phyloP scores from a whole-genome alignment of 2,888 invertebrate species.

The Fragum whitleyi region DNA sequence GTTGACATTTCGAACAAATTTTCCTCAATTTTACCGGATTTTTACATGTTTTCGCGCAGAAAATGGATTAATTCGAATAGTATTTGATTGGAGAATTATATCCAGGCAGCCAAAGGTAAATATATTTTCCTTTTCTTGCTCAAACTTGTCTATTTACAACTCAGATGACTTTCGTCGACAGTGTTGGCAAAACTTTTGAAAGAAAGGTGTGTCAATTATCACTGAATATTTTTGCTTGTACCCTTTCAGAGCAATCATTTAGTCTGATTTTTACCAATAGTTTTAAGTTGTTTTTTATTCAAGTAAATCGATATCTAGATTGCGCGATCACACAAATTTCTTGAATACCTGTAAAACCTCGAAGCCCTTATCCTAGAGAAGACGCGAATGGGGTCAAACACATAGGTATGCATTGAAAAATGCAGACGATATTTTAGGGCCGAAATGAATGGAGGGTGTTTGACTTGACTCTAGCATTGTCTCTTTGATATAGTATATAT shows the following conservation, averaged over 20 bases:
- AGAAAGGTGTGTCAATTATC: constrained; percentile 15
- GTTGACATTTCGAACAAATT: constrained; percentile 6
- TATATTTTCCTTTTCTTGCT: not conserved
- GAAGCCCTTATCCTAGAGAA: not conserved
- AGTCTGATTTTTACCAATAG: not conserved
- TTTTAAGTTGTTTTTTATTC: not conserved
- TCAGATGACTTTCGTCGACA: not conserved
- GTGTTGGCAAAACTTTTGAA: constrained; percentile 10
- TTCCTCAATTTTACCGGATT: not conserved
- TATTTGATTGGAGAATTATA: not conserved
- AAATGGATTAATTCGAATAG: not conserved
- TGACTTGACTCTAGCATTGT: no score
- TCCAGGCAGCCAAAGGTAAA: constrained; percentile 6
- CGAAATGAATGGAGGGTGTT: no score
- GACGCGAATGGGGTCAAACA: no score
- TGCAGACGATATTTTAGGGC: no score
- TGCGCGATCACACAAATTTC: no score
- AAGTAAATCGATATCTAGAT: not conserved
- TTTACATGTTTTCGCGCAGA: not conserved
- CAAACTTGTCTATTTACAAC: not conserved
- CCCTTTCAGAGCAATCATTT: not conserved
- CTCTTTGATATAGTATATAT: no score
- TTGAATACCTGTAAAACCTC: not conserved
- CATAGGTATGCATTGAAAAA: no score
- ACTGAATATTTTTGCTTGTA: not conserved